Evolutionary conservation across 2,888 invertebrate species (phyloP).

Genomic region (Noctua janthina): DNA sequence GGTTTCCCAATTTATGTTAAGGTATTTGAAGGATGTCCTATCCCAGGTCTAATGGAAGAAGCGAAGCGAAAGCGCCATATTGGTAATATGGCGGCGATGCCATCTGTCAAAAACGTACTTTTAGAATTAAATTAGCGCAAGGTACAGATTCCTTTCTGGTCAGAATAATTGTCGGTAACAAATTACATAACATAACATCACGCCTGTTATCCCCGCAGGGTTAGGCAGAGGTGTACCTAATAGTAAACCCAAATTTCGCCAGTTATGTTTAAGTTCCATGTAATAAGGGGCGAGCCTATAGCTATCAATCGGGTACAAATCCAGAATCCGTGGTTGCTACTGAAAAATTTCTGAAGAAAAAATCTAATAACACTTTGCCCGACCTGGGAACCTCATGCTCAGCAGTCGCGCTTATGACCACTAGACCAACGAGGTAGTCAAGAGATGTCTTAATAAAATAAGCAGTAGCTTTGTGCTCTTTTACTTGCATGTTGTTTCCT

Average conservation of each 20-base stretch:
- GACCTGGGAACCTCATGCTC: background rate
- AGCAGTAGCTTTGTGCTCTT: background rate
- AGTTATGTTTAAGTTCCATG: background rate
- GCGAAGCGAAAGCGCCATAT: slow-evolving; percentile 81
- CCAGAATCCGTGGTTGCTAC: too few species aligned
- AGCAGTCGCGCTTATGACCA: too few species aligned
- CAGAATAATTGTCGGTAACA: background rate
- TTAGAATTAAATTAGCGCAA: slow-evolving; percentile 72
- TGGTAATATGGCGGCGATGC: slow-evolving; percentile 77
- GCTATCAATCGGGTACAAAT: background rate
- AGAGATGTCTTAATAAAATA: background rate
- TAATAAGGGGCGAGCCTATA: background rate
- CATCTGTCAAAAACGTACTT: slow-evolving; percentile 88
- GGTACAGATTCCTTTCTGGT: slow-evolving; percentile 4
- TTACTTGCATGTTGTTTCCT: background rate
- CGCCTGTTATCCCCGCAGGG: background rate
- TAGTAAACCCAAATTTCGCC: background rate
- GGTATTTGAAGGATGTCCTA: background rate
- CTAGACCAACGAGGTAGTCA: too few species aligned
- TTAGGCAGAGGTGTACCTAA: background rate
- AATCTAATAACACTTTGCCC: background rate
- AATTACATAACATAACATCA: background rate
- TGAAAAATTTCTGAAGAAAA: background rate
- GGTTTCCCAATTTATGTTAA: background rate
- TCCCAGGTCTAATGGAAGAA: background rate